Base-by-base conservation (phyloP, 2,888 invertebrate genomes). In the Vandiemenella viatica region DNA sequence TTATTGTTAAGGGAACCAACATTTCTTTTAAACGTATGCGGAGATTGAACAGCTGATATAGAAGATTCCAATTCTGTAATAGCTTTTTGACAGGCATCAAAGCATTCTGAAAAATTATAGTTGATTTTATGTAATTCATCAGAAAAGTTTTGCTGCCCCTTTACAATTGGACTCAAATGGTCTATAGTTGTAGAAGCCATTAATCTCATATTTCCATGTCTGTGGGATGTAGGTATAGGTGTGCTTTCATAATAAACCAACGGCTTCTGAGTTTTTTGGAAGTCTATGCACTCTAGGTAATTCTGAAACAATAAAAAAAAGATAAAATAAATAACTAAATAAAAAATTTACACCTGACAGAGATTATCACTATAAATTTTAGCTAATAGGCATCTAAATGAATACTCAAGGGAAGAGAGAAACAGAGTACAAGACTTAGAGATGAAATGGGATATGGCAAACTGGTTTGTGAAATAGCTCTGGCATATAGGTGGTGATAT, bases 231-330 rank as follows among this genome's bases (percentile, higher is more conserved):
- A n/a, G 37, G 13, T 7, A 51, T 22, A 17, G 51, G 51, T 13
- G 51, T 51, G 20, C 51, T 51, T 38, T 51, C 49, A n/a, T 38
- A 53, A 55, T 48, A 44, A 43, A 19, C 17, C 4, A 37, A 44
- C 2, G 43, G 18, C 6, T 22, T 13, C 10, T 18, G 20, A 32
- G 8, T n/a, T n/a, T 8, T 18, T 43, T 10, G 7, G 18, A 13
- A 22, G 23, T 15, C 15, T 44, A 13, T 23, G 6, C 6, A 26
- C 2, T n/a, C n/a, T 5, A 20, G 23, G 19, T 18, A 26, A 16
- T 8, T 23, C 47, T 22, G 26, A 17, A 26, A 19, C 19, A 32
- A 45, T 5, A 15, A 18, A 19, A 10, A 21, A 43, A 45, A 45
- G 26, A 17, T 21, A 19, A 17, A 32, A 45, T 5, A 15, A 18